A percentile compares a stretch with the other conserved stretches of the same genome.
phyloP scores from a whole-genome alignment of 2,888 invertebrate genomes.

The Tiphia femorata region DNA sequence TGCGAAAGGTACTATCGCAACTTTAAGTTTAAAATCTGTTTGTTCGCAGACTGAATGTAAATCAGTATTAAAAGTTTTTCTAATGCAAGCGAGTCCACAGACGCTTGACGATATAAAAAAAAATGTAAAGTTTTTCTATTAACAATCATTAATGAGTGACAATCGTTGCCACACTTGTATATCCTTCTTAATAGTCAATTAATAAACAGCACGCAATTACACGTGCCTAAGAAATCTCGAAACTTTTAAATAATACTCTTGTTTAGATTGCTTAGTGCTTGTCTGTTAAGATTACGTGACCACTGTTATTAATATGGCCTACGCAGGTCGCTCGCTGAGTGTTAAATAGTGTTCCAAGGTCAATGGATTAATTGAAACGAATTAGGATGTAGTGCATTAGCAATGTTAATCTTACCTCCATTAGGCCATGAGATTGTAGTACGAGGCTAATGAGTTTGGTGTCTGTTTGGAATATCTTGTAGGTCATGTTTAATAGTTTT shows the following conservation, averaged over 20 bases:
- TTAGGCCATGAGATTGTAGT: slow-evolving; percentile 82
- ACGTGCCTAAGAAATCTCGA: too few relatives aligned
- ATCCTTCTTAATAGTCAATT: too few relatives aligned
- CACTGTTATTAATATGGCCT: neutral
- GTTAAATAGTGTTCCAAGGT: too few relatives aligned
- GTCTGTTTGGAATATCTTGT: slow-evolving; percentile 86
- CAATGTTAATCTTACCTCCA: slow-evolving; percentile 71
- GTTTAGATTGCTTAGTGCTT: too few relatives aligned
- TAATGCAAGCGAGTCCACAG: slow-evolving; percentile 1
- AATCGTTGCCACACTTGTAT: neutral
- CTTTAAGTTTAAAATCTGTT: too few relatives aligned
- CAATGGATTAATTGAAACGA: too few relatives aligned
- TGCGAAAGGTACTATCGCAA: too few relatives aligned
- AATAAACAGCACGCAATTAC: too few relatives aligned
- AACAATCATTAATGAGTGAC: neutral
- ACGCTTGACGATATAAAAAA: neutral
- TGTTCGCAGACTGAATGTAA: slow-evolving; percentile 47
- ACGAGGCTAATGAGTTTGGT: slow-evolving; percentile 83
- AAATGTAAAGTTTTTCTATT: neutral
- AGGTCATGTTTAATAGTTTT: slow-evolving; percentile 77
- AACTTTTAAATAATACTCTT: neutral
- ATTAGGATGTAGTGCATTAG: too few relatives aligned
- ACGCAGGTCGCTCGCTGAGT: too few relatives aligned
- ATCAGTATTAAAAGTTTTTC: slow-evolving; percentile 52
- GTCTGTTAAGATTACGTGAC: neutral